Base-by-base conservation (phyloP, 2,888 invertebrate species). In the Xylota sylvarum region DNA sequence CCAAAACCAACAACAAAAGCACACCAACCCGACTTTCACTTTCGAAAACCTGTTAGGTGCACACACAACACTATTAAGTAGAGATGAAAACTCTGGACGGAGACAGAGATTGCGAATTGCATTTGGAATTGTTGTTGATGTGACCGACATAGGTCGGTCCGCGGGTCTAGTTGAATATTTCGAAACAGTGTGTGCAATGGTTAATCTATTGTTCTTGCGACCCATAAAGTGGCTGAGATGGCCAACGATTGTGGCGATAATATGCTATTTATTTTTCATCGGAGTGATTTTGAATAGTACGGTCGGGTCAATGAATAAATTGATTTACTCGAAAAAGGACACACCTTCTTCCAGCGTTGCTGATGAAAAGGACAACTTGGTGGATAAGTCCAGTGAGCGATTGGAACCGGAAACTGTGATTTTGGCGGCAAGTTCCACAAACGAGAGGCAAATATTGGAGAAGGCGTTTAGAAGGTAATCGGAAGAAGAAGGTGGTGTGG, bases 261-360 rank as follows among this genome's bases (percentile, higher is more conserved):
- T 94, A 88, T 93, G 94, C 89, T 94, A 94, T 90, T 90, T 94
- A 82, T 91, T 93, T 86, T 94, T 94, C 90, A 93, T 94, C 89
- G 91, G 93, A 74, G 90, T 94, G 89, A 93, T 94, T 88, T 93
- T 94, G 91, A 92, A 93, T 89, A 91, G 94, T 77, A 93, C 94
- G 4, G 91, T 93, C 60, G 81, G 86, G 12, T 86, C 86, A 5
- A 82, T 86, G 72, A 76, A 82, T 62, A 86, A 86, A 19, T 40
- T 81, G 40, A 67, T 86, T 10, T 86, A 81, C 10, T 82, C 86
- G 17, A 86, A 77, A 35, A 77, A 77, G 48, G 72, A 72, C 12
- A 70, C 74, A 5, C 27, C 65, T 1, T 50, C 67, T 2, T 46
- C 69, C 9, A 65, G 35, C 50, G 27, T 32, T 9, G 32, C 64